Conservation (phyloP, 2,888 invertebrate genomes). For the Pyrochroa serraticornis region DNA sequence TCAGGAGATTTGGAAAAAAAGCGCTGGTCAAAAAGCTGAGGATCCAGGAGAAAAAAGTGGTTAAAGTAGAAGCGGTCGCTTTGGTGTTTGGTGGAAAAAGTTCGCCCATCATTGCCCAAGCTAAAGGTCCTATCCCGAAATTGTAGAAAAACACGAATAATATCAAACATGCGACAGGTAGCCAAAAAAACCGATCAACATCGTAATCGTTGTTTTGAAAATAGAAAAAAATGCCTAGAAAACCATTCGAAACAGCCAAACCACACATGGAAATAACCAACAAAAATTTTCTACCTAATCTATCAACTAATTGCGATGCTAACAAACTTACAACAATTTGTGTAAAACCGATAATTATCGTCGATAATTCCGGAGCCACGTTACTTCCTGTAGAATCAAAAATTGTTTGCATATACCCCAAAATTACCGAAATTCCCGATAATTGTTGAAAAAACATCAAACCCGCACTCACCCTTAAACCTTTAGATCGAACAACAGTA, state of each 20-base stretch:
- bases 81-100: slow-evolving; percentile 80
- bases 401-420: slow-evolving; percentile 76
- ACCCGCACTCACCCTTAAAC: slow-evolving; percentile 72
- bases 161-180: slow-evolving; percentile 73
- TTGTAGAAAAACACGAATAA: slow-evolving; percentile 76
- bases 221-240: slow-evolving; percentile 39
- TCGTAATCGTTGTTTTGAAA: slow-evolving; percentile 26
- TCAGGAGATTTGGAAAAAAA: neutral
- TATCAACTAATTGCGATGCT: slow-evolving; percentile 65
- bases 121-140: slow-evolving; percentile 72
- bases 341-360: slow-evolving; percentile 78
- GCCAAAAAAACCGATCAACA: slow-evolving; percentile 61
- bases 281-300: slow-evolving; percentile 69
- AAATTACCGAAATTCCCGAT: slow-evolving; percentile 79
- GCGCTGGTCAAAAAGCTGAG: slow-evolving; percentile 31
- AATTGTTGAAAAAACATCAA: slow-evolving; percentile 84
- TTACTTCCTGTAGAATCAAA: slow-evolving; percentile 73
- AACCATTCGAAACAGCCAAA: slow-evolving; percentile 63
- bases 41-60: slow-evolving; percentile 26
- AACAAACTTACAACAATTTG: slow-evolving; percentile 73
- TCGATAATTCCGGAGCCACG: slow-evolving; percentile 68
- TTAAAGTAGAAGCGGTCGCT: slow-evolving; percentile 61
- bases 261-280: slow-evolving; percentile 72
- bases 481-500: slow-evolving; percentile 48
- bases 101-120: slow-evolving; percentile 84